These are phyloP conservation scores for Leptonema lineaticorne DNA, from an alignment of 1,140 invertebrate species.

Conservation along the genomic window DNA sequence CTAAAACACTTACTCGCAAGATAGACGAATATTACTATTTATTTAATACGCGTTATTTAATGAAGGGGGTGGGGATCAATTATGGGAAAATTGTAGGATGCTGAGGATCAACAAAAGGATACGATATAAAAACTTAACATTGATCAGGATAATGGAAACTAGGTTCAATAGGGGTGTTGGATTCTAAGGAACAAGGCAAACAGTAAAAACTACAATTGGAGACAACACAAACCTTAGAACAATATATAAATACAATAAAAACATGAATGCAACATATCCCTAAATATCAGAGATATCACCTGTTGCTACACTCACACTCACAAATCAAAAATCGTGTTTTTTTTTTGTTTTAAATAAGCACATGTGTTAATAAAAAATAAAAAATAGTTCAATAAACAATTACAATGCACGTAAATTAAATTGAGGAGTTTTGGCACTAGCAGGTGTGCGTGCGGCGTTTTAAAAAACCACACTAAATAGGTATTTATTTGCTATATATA, in stretches of 20 bases:
- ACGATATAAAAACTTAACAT: neutral
- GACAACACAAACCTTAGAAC: slow-evolving; percentile 45
- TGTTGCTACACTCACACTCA: slow-evolving; percentile 55
- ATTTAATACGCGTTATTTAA: slow-evolving; percentile 5
- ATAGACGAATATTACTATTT: neutral
- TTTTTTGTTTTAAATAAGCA: slow-evolving; percentile 31
- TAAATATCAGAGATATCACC: slow-evolving; percentile 59
- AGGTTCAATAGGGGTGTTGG: neutral
- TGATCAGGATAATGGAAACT: neutral
- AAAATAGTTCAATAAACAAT: slow-evolving; percentile 25
- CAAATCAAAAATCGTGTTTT: slow-evolving; percentile 19
- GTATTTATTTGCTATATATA: slow-evolving; percentile 31
- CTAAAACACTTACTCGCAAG: slow-evolving; percentile 33
- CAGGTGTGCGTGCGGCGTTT: slow-evolving; percentile 38
- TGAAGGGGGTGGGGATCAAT: neutral
- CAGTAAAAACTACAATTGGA: slow-evolving; percentile 38
- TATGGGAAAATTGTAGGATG: neutral
- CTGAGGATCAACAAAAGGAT: too few species aligned
- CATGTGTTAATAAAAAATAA: slow-evolving; percentile 17
- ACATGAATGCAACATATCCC: slow-evolving; percentile 58
- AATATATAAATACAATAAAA: slow-evolving; percentile 56
- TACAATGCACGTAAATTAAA: slow-evolving; percentile 38
- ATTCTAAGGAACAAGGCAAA: slow-evolving; percentile 34
- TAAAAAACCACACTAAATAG: slow-evolving; percentile 33
- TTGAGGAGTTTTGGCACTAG: slow-evolving; percentile 42